A percentile compares a stretch with the other conserved stretches of the same genome.
Evolutionary conservation across 2,113 vertebrate genomes (phyloP).

Genomic region (Chunga burmeisteri): DNA sequence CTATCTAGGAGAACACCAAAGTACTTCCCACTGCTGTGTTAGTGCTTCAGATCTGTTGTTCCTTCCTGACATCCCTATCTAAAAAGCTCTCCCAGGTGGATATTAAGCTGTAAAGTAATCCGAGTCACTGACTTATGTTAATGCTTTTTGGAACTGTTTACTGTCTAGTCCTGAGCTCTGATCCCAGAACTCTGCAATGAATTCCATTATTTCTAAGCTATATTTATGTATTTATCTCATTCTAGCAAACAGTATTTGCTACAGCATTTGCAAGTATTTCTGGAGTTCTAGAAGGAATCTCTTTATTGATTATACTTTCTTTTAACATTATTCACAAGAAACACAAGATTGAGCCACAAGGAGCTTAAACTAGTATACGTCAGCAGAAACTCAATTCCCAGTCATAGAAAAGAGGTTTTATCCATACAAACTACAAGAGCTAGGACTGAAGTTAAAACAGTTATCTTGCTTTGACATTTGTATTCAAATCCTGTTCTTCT

Average conservation of each 20-base stretch:
- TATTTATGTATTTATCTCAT: background rate
- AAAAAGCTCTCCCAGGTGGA: background rate
- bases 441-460: background rate
- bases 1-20: background rate
- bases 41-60: background rate
- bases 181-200: background rate
- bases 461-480: background rate
- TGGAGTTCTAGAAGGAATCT: background rate
- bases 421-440: background rate
- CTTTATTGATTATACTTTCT: background rate
- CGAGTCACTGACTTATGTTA: background rate
- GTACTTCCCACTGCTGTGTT: background rate
- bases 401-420: background rate
- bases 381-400: constrained; percentile 3
- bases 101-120: background rate
- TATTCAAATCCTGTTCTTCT: background rate
- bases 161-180: background rate
- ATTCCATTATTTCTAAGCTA: background rate
- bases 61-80: background rate
- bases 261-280: background rate
- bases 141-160: background rate
- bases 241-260: background rate
- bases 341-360: background rate
- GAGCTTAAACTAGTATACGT: background rate
- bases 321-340: background rate